These are phyloP conservation scores for Leucoptera coffeella DNA, from an alignment of 2,888 invertebrate genomes.

Conservation along the genomic window DNA sequence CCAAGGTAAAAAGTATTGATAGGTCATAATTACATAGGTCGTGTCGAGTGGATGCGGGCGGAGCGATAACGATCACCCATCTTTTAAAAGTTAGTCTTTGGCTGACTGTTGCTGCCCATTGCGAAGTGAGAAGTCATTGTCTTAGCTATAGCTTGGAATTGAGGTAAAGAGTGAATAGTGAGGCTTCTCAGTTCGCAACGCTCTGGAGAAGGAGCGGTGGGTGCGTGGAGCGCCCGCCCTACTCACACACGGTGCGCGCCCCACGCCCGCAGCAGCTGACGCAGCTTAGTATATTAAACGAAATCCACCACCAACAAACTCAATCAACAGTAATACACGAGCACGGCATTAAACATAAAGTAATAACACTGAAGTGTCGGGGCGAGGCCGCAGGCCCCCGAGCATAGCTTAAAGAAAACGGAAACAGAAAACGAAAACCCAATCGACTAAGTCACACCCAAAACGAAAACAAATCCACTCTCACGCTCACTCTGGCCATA, in stretches of 20 bases:
- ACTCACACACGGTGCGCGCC: constrained; percentile 28
- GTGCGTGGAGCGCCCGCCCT: constrained; percentile 26
- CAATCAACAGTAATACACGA: constrained; percentile 52
- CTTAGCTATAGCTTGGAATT: no score
- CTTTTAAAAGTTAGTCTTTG: no score
- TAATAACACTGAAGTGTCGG: constrained; percentile 40
- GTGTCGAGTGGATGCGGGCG: no score
- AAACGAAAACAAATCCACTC: constrained; percentile 54
- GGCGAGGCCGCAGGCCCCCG: constrained; percentile 35
- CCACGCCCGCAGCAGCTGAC: constrained; percentile 1
- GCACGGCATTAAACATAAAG: constrained; percentile 49
- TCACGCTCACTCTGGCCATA: constrained; percentile 55
- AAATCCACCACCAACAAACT: constrained; percentile 54
- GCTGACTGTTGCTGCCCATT: no score
- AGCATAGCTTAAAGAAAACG: constrained; percentile 42
- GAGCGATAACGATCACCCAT: no score
- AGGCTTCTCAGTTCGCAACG: no score
- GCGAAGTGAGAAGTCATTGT: no score
- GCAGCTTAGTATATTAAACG: constrained; percentile 28
- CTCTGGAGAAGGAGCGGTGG: constrained; percentile 6
- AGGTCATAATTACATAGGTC: no score
- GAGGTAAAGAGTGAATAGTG: no score
- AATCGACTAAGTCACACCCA: constrained; percentile 55
- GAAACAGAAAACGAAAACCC: constrained; percentile 53
- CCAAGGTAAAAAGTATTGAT: no score